Evolutionary conservation across 2,113 vertebrate genomes (phyloP).

Genomic region (Lasiurus cinereus): DNA sequence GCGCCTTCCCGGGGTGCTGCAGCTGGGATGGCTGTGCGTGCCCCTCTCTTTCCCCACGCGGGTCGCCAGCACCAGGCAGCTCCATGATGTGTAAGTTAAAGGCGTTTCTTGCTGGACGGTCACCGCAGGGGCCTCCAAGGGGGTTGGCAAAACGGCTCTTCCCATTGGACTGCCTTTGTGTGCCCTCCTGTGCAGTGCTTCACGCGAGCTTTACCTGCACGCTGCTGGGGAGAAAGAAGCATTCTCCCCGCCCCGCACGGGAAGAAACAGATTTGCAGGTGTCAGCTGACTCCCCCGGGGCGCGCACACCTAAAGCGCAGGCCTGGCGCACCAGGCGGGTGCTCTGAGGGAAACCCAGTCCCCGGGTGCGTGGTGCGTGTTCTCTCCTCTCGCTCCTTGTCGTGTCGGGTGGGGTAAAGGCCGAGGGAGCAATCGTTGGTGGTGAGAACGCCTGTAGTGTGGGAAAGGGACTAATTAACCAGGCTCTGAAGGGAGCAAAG

Average conservation of each 20-base stretch:
- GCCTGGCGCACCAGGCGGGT: too few relatives aligned
- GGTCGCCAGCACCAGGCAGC: neutral
- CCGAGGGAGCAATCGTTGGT: neutral
- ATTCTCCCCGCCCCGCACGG: neutral
- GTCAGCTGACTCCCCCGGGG: neutral
- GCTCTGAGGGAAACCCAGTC: neutral
- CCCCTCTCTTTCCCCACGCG: neutral
- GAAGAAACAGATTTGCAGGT: neutral
- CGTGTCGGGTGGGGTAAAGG: neutral
- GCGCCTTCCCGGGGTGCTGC: neutral
- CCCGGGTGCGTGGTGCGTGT: neutral
- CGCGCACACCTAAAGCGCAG: neutral
- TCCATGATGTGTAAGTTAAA: neutral
- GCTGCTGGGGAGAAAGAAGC: neutral
- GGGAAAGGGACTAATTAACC: neutral
- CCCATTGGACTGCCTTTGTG: neutral
- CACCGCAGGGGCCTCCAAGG: neutral
- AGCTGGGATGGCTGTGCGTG: neutral
- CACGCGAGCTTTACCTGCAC: neutral
- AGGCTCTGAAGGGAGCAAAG: neutral
- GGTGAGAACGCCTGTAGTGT: accelerated
- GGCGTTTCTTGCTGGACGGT: neutral
- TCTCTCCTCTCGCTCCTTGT: neutral
- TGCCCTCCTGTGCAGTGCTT: neutral
- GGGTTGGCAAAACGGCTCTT: neutral